A percentile compares a stretch with the other conserved stretches of the same genome.
These are phyloP conservation scores for Dufourea novaeangliae DNA, from an alignment of 1,140 invertebrate genomes.

Conservation along the genomic window DNA sequence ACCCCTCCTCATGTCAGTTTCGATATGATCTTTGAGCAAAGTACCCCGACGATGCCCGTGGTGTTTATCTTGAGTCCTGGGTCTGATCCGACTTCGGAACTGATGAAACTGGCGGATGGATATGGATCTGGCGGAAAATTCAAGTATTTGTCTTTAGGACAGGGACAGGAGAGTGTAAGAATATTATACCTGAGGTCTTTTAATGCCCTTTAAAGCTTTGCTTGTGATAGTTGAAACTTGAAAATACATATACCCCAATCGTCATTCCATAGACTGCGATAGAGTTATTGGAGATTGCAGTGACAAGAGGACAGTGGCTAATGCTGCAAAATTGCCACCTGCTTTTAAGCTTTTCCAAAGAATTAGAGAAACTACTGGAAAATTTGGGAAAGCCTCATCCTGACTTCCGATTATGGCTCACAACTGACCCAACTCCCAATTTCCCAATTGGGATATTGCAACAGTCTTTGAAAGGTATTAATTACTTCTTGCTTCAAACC, in stretches of 20 bases:
- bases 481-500: not conserved
- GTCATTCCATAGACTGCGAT: conserved; percentile 84
- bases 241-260: too few species aligned
- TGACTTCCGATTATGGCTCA: conserved; percentile 95
- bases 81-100: conserved; percentile 92
- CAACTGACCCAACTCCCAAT: conserved; percentile 90
- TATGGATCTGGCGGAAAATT: conserved; percentile 88
- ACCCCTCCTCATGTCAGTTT: conserved; percentile 92
- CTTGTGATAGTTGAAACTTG: not conserved
- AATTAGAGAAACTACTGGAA: conserved; percentile 92
- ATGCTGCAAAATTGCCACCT: conserved; percentile 96
- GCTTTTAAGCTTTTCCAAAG: conserved; percentile 88
- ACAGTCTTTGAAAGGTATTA: conserved; percentile 92
- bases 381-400: conserved; percentile 90
- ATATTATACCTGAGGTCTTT: too few species aligned
- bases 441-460: conserved; percentile 96
- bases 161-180: conserved; percentile 91
- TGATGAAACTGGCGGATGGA: conserved; percentile 92
- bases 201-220: too few species aligned
- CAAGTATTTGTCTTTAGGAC: conserved; percentile 92
- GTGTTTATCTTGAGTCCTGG: conserved; percentile 94
- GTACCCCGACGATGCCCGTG: conserved; percentile 89
- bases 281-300: conserved; percentile 87
- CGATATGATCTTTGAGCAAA: conserved; percentile 91
- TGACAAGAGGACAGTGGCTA: conserved; percentile 91